Evolutionary conservation across 2,888 invertebrate genomes (phyloP).

Genomic region (Meta bourneti): DNA sequence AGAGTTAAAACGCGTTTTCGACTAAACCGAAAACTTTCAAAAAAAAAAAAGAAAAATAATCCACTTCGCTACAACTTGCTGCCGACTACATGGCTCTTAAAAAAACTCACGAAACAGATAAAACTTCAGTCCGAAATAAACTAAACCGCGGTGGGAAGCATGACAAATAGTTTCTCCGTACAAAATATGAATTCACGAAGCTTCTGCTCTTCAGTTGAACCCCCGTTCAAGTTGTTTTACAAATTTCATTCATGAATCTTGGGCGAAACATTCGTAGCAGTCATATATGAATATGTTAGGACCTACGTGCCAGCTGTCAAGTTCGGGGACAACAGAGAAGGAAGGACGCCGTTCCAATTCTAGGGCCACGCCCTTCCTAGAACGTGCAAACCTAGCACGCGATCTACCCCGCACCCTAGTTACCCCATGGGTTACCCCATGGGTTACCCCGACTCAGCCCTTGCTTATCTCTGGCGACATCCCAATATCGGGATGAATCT

Average conservation of each 20-base stretch:
- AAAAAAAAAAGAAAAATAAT: no score
- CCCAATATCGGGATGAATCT: constrained; percentile 16
- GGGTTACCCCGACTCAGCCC: constrained; percentile 9
- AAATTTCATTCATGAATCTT: constrained; percentile 48
- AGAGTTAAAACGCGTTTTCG: no score
- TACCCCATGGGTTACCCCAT: neutral
- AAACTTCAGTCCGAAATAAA: no score
- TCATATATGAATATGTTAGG: constrained; percentile 45
- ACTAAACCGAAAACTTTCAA: no score
- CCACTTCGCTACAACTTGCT: no score
- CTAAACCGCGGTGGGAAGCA: neutral
- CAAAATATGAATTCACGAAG: neutral
- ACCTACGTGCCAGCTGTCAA: constrained; percentile 54
- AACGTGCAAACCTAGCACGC: constrained; percentile 55
- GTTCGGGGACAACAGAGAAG: constrained; percentile 5
- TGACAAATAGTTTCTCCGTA: neutral
- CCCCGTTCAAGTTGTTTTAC: constrained; percentile 14
- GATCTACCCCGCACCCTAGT: constrained; percentile 10
- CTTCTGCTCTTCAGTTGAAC: neutral
- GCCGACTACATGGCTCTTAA: no score
- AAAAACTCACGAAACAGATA: no score
- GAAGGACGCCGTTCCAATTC: constrained; percentile 40
- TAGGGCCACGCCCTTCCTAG: constrained; percentile 44
- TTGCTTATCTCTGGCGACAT: constrained; percentile 25
- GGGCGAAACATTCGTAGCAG: constrained; percentile 42